A percentile compares a stretch with the other conserved stretches of the same genome.
Evolutionary conservation across 2,113 vertebrate genomes (phyloP).

Genomic region (Nerophis lumbriciformis): DNA sequence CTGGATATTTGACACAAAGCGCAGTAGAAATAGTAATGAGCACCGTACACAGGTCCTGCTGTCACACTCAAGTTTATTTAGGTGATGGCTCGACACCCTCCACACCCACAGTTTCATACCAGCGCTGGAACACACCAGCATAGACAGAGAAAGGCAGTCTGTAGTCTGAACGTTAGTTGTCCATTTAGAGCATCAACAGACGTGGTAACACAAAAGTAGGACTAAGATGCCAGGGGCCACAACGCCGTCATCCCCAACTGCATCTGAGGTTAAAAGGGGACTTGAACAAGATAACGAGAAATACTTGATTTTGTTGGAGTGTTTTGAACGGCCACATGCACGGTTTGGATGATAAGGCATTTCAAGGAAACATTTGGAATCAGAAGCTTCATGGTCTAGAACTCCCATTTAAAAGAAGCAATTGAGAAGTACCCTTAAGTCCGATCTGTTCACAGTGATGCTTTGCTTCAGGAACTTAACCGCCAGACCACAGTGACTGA

Average conservation of each 20-base stretch:
- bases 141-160: slow-evolving; percentile 53
- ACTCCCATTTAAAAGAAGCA: slow-evolving; percentile 7
- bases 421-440: slow-evolving; percentile 2
- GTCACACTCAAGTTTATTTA: slow-evolving; percentile 75
- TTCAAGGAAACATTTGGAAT: slow-evolving; percentile 26
- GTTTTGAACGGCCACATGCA: neutral
- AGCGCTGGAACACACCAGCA: slow-evolving; percentile 55
- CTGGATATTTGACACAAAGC: too few species aligned
- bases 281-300: neutral
- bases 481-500: neutral
- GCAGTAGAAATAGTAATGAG: neutral
- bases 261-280: slow-evolving; percentile 35
- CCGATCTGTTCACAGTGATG: slow-evolving; percentile 9
- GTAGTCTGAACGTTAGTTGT: slow-evolving; percentile 44
- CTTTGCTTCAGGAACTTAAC: slow-evolving; percentile 13
- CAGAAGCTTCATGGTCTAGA: slow-evolving; percentile 13
- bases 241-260: slow-evolving; percentile 25
- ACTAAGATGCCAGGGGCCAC: slow-evolving; percentile 40
- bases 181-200: slow-evolving; percentile 41
- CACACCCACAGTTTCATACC: slow-evolving; percentile 56
- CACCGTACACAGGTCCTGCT: slow-evolving; percentile 17
- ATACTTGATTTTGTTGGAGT: too few species aligned
- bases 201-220: slow-evolving; percentile 51
- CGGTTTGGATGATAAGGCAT: neutral
- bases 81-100: slow-evolving; percentile 38